phyloP scores from a whole-genome alignment of 2,888 invertebrate genomes.

The Melitaea athalia region DNA sequence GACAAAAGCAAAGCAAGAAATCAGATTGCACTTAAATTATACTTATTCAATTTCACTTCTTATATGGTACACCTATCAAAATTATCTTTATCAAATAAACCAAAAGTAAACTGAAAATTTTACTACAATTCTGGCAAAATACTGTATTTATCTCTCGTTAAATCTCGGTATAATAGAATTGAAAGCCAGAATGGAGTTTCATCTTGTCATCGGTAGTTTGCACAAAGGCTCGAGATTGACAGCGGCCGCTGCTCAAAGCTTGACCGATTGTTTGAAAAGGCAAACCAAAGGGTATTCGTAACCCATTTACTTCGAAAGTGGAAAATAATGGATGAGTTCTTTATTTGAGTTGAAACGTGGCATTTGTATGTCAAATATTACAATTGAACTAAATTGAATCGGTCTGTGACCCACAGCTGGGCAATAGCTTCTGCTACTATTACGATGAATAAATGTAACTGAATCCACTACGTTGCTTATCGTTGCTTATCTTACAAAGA shows the following conservation, averaged over 20 bases:
- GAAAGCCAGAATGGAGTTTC: slow-evolving; percentile 3
- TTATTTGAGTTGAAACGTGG: background rate
- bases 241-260: background rate
- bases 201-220: slow-evolving; percentile 12
- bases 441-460: no score
- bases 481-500: no score
- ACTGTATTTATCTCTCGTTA: background rate
- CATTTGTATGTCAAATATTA: background rate
- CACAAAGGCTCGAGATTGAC: slow-evolving; percentile 10
- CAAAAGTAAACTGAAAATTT: no score
- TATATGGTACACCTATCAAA: no score
- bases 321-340: background rate
- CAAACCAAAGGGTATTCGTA: background rate
- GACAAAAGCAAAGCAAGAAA: no score
- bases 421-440: no score
- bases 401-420: no score
- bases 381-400: no score
- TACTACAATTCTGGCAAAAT: background rate
- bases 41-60: no score
- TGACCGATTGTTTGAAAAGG: slow-evolving; percentile 6
- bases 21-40: no score
- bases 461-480: no score
- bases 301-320: background rate
- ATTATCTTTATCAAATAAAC: background rate
- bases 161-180: slow-evolving; percentile 1